These are phyloP conservation scores for Spizella passerina DNA, from an alignment of 2,797 vertebrate genomes.

Conservation along the genomic window DNA sequence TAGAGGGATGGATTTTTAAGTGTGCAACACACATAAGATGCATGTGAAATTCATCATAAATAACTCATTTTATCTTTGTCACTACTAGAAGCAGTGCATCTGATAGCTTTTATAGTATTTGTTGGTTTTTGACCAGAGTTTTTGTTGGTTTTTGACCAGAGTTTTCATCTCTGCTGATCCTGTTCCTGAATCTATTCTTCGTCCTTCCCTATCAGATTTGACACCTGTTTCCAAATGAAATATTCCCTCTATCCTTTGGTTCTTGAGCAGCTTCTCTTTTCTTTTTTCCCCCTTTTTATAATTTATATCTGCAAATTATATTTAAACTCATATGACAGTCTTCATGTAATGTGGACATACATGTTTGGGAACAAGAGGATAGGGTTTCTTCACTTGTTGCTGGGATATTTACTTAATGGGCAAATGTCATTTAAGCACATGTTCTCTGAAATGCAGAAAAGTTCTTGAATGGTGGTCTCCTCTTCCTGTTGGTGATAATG, in stretches of 20 bases:
- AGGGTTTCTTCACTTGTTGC: background rate
- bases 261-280: background rate
- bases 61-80: background rate
- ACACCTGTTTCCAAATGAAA: background rate
- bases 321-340: background rate
- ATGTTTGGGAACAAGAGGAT: background rate
- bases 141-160: background rate
- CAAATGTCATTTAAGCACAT: background rate
- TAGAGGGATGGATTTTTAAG: background rate
- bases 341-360: background rate
- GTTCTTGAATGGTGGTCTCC: background rate
- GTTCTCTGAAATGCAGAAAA: background rate
- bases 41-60: background rate
- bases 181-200: background rate
- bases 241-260: background rate
- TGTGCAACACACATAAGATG: background rate
- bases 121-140: background rate
- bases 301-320: background rate
- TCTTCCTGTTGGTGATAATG: background rate
- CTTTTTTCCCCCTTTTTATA: background rate
- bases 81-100: background rate
- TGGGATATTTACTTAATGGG: background rate
- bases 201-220: background rate
- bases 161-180: background rate
- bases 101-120: background rate